These are phyloP conservation scores for Cyclargus thomasi DNA, from an alignment of 1,140 invertebrate genomes.

Conservation along the genomic window DNA sequence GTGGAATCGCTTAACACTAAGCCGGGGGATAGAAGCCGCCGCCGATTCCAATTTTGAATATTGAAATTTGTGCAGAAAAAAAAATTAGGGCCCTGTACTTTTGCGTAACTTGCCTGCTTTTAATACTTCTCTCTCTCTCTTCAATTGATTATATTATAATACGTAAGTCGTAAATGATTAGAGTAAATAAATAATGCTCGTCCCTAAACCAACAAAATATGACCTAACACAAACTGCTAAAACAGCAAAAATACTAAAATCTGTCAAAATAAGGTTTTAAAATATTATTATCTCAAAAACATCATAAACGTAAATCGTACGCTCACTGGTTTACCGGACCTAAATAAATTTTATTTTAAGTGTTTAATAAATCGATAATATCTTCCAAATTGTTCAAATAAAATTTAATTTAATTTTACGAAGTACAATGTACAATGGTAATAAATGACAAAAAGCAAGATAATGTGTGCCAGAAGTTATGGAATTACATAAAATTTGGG, in stretches of 20 bases:
- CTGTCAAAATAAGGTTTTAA: background rate
- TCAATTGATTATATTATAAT: background rate
- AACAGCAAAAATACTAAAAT: background rate
- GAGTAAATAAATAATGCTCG: background rate
- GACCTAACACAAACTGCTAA: background rate
- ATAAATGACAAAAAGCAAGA: background rate
- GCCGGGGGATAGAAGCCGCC: background rate
- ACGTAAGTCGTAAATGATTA: background rate
- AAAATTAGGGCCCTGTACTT: too few species aligned
- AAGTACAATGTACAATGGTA: background rate
- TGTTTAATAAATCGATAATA: background rate
- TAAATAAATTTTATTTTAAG: constrained; percentile 11
- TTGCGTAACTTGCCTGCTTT: too few species aligned
- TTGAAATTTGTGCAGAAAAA: too few species aligned
- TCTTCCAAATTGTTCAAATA: constrained; percentile 2
- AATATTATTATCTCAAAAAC: background rate
- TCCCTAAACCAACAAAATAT: background rate
- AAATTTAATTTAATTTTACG: background rate
- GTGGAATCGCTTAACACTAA: constrained; percentile 47
- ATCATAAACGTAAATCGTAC: background rate
- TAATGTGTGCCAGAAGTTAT: constrained; percentile 7
- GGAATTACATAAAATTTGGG: background rate
- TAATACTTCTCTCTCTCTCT: too few species aligned
- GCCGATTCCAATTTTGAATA: background rate
- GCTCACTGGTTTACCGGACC: background rate